Evolutionary conservation across 2,113 vertebrate genomes (phyloP).

Genomic region (Cranoglanis bouderius): DNA sequence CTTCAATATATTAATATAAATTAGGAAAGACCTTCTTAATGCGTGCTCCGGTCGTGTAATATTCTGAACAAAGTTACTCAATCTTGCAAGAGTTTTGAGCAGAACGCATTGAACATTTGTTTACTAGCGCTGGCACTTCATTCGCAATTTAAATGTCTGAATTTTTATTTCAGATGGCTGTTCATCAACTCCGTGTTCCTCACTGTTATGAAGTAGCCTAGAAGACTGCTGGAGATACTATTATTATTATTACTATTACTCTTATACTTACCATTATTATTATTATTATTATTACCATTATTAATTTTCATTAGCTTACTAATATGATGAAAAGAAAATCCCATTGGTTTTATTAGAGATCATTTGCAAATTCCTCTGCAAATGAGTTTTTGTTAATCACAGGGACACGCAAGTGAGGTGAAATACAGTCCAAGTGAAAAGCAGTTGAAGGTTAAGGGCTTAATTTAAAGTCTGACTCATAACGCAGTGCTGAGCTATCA

Average conservation of each 20-base stretch:
- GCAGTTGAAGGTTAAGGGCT: neutral
- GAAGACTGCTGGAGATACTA: neutral
- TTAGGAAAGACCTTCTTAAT: constrained; percentile 7
- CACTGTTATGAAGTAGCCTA: neutral
- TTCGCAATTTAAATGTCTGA: neutral
- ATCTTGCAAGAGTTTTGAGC: neutral
- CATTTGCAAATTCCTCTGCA: neutral
- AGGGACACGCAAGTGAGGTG: neutral
- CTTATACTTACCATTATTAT: neutral
- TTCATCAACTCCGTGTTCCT: neutral
- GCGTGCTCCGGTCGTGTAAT: neutral
- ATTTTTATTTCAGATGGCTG: neutral
- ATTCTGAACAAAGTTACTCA: neutral
- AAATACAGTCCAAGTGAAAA: neutral
- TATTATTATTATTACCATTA: neutral
- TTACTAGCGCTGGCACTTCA: neutral
- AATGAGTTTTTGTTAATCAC: neutral
- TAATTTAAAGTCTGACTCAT: neutral
- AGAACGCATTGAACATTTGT: neutral
- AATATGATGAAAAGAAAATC: neutral
- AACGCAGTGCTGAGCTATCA: neutral
- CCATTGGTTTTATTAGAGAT: neutral
- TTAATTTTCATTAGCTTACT: neutral
- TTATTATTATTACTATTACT: neutral
- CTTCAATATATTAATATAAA: constrained; percentile 14